phyloP scores from a whole-genome alignment of 92 coral and sea anemone genomes.

The Virgularia gustaviana region DNA sequence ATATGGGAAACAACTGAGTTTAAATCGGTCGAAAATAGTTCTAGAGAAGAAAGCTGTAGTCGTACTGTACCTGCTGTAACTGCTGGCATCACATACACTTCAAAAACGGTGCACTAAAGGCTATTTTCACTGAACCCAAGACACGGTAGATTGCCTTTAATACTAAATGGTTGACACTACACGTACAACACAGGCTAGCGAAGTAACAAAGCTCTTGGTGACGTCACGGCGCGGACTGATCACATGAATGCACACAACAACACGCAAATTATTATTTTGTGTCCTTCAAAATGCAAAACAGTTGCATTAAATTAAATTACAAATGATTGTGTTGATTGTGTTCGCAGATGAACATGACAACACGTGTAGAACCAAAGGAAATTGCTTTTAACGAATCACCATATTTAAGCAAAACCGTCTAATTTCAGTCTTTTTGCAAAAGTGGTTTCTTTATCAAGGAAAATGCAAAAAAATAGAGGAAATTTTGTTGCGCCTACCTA shows the following conservation, averaged over 20 bases:
- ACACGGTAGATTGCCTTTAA: too few species aligned
- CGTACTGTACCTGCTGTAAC: conserved; percentile 92
- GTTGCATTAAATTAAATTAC: conserved; percentile 32
- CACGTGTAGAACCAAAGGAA: conserved; percentile 2
- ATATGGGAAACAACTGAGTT: too few species aligned
- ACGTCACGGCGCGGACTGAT: conserved; percentile 32
- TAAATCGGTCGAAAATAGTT: not conserved
- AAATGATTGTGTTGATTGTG: conserved; percentile 21
- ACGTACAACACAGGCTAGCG: not conserved
- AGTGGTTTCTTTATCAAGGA: too few species aligned
- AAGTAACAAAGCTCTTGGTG: conserved; percentile 3
- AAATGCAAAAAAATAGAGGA: too few species aligned
- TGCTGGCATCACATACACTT: conserved; percentile 96
- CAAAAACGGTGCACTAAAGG: too few species aligned
- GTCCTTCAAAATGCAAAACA: not conserved
- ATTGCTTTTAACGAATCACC: conserved; percentile 19
- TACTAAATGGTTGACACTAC: too few species aligned
- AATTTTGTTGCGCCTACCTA: too few species aligned
- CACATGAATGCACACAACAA: too few species aligned
- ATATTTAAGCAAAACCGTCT: too few species aligned
- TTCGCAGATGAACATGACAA: conserved; percentile 22
- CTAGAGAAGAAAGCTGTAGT: conserved; percentile 21
- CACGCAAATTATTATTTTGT: too few species aligned
- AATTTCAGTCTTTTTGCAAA: too few species aligned
- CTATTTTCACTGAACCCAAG: too few species aligned